Conservation (phyloP, 2,888 invertebrate genomes). For the Sesia bembeciformis region DNA sequence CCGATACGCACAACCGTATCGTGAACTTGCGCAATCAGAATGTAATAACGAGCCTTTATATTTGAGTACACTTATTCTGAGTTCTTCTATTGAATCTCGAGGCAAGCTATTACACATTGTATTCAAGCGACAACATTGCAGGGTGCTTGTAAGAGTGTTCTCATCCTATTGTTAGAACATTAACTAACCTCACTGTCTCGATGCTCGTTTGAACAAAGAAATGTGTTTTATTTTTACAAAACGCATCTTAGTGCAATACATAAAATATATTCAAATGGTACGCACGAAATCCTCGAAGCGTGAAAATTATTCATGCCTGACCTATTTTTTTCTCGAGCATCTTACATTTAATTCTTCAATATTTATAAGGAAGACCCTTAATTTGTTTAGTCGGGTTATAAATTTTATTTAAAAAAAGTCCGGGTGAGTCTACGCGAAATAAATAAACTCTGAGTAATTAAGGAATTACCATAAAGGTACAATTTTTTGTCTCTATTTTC, state of each 20-base stretch:
- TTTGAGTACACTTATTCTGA: neutral
- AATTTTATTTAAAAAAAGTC: conserved; percentile 25
- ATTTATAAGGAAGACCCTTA: conserved; percentile 8
- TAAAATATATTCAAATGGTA: neutral
- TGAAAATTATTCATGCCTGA: conserved; percentile 8
- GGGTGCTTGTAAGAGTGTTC: neutral
- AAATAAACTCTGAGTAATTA: conserved; percentile 16
- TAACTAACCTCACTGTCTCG: neutral
- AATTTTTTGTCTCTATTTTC: conserved; percentile 18
- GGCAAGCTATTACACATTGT: neutral
- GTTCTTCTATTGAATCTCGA: neutral
- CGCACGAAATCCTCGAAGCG: conserved; percentile 2
- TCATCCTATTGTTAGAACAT: neutral
- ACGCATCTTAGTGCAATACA: neutral
- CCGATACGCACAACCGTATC: neutral
- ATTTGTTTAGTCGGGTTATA: conserved; percentile 21
- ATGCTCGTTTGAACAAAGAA: neutral
- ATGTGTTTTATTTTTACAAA: neutral
- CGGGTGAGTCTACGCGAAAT: conserved; percentile 20
- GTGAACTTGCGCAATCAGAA: conserved; percentile 1
- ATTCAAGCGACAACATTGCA: neutral
- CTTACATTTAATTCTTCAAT: conserved; percentile 7
- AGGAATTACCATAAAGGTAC: conserved; percentile 7
- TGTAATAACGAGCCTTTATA: neutral
- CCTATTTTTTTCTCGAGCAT: conserved; percentile 7